Evolutionary conservation across 2,113 vertebrate genomes (phyloP), one percentile per base, ranked within the genome.

Genomic region (Setophaga kirtlandii): DNA sequence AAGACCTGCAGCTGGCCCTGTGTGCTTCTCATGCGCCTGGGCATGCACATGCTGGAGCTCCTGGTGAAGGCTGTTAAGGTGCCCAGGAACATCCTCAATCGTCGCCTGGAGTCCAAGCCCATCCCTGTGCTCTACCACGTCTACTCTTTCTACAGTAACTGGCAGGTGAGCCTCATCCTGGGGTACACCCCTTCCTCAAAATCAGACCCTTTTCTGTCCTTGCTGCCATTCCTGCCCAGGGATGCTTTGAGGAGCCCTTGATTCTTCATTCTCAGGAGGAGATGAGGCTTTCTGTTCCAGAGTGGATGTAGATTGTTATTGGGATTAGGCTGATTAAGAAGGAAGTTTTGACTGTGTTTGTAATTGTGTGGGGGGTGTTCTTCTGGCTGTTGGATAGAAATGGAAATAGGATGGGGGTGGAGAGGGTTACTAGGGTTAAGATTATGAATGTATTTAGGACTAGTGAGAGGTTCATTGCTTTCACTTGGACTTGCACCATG

Each of bases 111-210:
- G 31, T 70, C 76, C 60, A 98, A 94, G 56, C 95, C 96, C 50
- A 98, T 99, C 87, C 98, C 99, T 0, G 98, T 99, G 58, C 98
- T 99, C 37, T 99, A 99, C 94, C 99, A 99, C 42, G 98, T 99
- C 97, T 99, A 99, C 89, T 98, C 99, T 55, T 99, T 99, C 96
- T 99, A 97, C 20, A 98, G 97, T 96, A 98, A 70, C 56, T 98
- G 97, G 39, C 99, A 99, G 99, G 99, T 93, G 89, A 64, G 80
- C 19, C 20, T 12, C 3, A 7, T 18, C 23, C 52, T 28, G 39
- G 25, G 41, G 10, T 49, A 14, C 33, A 28, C 44, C 24, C 25
- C 41, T 75, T 25, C 19, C 2, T 31, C 2, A 2, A 28, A 80
- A 5, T 46, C 0, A 6, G n/a, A 35, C 27, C 41, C 5, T 17